phyloP scores from a whole-genome alignment of 2,888 invertebrate species.

The Peribatodes rhomboidaria region DNA sequence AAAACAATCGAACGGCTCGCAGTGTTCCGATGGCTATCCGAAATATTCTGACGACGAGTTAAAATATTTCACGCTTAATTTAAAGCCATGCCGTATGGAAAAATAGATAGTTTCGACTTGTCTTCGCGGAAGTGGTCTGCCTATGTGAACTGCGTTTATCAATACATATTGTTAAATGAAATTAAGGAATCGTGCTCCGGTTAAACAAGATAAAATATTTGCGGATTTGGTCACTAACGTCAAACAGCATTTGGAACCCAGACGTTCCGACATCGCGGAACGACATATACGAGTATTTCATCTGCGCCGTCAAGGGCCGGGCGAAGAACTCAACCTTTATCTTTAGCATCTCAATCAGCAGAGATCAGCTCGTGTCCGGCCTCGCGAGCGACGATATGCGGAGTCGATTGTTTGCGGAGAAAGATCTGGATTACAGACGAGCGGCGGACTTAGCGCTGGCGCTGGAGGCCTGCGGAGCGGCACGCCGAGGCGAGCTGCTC shows the following conservation, averaged over 20 bases:
- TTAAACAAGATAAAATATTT: constrained; percentile 37
- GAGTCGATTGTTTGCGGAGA: constrained; percentile 4
- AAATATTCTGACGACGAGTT: too few species aligned
- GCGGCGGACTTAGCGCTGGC: constrained; percentile 44
- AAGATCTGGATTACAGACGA: constrained; percentile 20
- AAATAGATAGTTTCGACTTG: constrained; percentile 4
- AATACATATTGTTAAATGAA: too few species aligned
- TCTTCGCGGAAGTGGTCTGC: not conserved
- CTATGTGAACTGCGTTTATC: not conserved
- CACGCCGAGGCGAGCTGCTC: too few species aligned
- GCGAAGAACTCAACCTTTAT: constrained; percentile 30
- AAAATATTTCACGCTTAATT: too few species aligned
- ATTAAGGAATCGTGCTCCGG: constrained; percentile 44
- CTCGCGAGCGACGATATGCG: constrained; percentile 4
- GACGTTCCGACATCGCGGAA: constrained; percentile 47
- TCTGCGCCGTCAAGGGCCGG: constrained; percentile 40
- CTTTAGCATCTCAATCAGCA: constrained; percentile 42
- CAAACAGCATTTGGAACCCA: constrained; percentile 42
- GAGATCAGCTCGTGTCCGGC: constrained; percentile 27
- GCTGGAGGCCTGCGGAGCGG: too few species aligned
- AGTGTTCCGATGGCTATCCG: too few species aligned
- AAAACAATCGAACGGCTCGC: too few species aligned
- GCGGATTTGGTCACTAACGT: constrained; percentile 36
- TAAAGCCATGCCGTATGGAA: not conserved
- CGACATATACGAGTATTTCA: constrained; percentile 47